phyloP scores from a whole-genome alignment of 1,140 invertebrate genomes.

The Trichogramma pretiosum region DNA sequence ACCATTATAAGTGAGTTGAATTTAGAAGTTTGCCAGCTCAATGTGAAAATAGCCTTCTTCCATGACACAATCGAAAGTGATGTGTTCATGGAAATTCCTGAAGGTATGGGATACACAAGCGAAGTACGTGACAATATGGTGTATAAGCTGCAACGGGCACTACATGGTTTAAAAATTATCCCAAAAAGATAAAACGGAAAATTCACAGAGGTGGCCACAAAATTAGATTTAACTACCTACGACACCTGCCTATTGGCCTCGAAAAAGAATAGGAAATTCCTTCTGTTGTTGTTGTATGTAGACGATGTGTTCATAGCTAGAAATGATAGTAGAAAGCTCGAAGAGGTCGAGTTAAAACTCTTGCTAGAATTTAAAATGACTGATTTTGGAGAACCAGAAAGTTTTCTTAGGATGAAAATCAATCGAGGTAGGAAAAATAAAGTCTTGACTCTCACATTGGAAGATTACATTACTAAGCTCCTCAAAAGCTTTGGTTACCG shows the following conservation, averaged over 20 bases:
- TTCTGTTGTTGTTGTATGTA: background rate
- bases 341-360: background rate
- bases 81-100: background rate
- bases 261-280: background rate
- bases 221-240: background rate
- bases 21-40: background rate
- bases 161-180: background rate
- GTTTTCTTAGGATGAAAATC: conserved; percentile 1
- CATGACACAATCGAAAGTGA: background rate
- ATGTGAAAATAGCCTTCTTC: background rate
- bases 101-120: background rate
- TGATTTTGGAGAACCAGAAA: conserved; percentile 2
- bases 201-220: background rate
- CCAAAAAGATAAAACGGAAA: background rate
- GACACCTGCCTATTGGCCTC: background rate
- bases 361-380: background rate
- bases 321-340: background rate
- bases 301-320: background rate
- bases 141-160: background rate
- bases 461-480: background rate
- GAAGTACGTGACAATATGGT: background rate
- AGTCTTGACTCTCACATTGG: background rate
- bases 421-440: background rate
- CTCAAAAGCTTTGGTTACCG: conserved; percentile 1
- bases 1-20: background rate